These are phyloP conservation scores for Nesospiza acunhae DNA, from an alignment of 2,113 vertebrate species.

Conservation along the genomic window DNA sequence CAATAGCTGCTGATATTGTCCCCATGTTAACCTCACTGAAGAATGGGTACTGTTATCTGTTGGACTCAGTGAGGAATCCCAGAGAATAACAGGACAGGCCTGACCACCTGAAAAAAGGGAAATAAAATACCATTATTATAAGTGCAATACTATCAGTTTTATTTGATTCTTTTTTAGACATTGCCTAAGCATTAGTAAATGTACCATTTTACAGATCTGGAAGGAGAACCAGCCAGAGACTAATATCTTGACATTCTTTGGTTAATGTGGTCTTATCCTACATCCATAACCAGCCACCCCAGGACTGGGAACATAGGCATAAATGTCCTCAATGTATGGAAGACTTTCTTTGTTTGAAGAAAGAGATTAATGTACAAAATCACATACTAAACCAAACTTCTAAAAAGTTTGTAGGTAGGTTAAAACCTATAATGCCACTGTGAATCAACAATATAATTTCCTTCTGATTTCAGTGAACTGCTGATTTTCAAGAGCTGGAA, in stretches of 20 bases:
- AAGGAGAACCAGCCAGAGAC: neutral
- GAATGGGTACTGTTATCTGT: constrained; percentile 76
- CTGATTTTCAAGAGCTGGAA: neutral
- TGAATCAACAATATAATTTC: neutral
- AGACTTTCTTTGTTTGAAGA: constrained; percentile 12
- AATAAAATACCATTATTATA: neutral
- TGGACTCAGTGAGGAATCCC: constrained; percentile 83
- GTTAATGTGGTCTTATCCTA: constrained; percentile 43
- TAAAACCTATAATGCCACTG: neutral
- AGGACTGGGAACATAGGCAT: constrained; percentile 33
- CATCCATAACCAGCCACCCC: constrained; percentile 44
- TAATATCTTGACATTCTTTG: neutral
- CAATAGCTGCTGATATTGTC: constrained; percentile 83
- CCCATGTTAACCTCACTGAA: constrained; percentile 85
- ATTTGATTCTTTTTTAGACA: neutral
- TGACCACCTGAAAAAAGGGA: constrained; percentile 75
- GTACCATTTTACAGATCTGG: neutral
- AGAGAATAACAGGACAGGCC: constrained; percentile 84
- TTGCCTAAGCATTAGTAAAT: neutral
- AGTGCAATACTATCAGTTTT: neutral
- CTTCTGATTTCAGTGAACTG: neutral
- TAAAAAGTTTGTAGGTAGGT: neutral
- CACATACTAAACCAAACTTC: neutral
- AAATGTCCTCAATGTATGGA: constrained; percentile 19
- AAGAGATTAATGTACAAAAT: constrained; percentile 27